Evolutionary conservation across 2,888 invertebrate genomes (phyloP), one percentile per base, ranked within the genome.

Genomic region (Seladonia tumulorum): DNA sequence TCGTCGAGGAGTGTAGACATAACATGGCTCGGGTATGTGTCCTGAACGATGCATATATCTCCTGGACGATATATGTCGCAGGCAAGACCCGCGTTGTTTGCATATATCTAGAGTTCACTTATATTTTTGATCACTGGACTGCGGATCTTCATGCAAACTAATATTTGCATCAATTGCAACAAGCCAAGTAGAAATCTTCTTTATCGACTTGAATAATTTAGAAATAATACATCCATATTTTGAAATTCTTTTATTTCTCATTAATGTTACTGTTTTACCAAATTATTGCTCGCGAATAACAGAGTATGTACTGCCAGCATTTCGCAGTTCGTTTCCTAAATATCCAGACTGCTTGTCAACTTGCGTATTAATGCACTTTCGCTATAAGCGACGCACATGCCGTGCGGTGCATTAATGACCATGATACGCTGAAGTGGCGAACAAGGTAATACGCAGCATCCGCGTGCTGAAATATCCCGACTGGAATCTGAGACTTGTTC

Each of bases 371-470:
- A 82, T 82, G 73, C 68, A 57, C 79, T 83, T 71, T 72, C 12
- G 35, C 68, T 49, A 29, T 25, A 76, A 84, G n/a, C 63, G 68
- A 75, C 53, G 68, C 82, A 25, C 77, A 63, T 76, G 77, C 70
- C 68, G 77, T 74, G 60, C 73, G 75, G 80, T 72, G 79, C 81
- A 88, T 90, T 90, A 90, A 90, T 86, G 83, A 87, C 85, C 60
- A 25, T 89, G 89, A 88, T 90, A 84, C 70, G 87, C 81, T 90
- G 73, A 90, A 90, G 90, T 90, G 90, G 85, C 39, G 87, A 79
- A 88, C 82, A 85, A 90, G 89, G 74, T 90, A 90, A 90, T 88
- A 71, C 79, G 88, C 85, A 79, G 89, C 90, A 90, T 90, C 90
- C 90, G 68, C 68, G 90, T 79, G 79, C 71, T 89, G 81, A 82